Conservation (phyloP, 1,140 invertebrate species). For the Nymphalis io region DNA sequence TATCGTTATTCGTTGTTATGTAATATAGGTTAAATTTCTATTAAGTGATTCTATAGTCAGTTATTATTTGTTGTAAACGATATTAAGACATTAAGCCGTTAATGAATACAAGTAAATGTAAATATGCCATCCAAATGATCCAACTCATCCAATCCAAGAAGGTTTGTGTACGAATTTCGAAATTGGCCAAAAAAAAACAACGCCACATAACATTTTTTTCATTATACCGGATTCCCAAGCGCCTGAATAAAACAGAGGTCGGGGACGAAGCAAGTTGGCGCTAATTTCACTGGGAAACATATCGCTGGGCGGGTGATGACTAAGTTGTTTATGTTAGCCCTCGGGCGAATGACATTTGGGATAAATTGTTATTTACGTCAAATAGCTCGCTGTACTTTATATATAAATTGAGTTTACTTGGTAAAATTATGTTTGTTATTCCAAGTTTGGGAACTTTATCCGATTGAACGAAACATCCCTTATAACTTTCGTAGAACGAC, state of each 20-base stretch:
- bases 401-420: slow-evolving; percentile 12
- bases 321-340: slow-evolving; percentile 49
- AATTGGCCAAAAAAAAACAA: slow-evolving; percentile 64
- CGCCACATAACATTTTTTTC: slow-evolving; percentile 63
- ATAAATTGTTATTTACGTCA: slow-evolving; percentile 46
- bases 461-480: slow-evolving; percentile 5
- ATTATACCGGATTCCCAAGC: slow-evolving; percentile 59
- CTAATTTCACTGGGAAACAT: slow-evolving; percentile 63
- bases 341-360: slow-evolving; percentile 45
- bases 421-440: slow-evolving; percentile 12
- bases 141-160: no score
- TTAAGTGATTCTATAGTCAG: no score
- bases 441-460: slow-evolving; percentile 1
- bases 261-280: slow-evolving; percentile 56
- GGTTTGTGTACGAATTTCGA: slow-evolving; percentile 63
- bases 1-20: no score
- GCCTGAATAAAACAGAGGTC: slow-evolving; percentile 69
- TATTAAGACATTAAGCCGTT: no score
- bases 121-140: slow-evolving; percentile 16
- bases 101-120: neutral
- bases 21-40: no score
- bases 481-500: slow-evolving; percentile 1
- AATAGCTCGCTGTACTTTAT: slow-evolving; percentile 31
- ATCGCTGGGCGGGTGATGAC: slow-evolving; percentile 50
- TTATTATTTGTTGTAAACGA: no score